Base-by-base conservation (phyloP, 2,888 invertebrate species). In the Leistus spinibarbis region DNA sequence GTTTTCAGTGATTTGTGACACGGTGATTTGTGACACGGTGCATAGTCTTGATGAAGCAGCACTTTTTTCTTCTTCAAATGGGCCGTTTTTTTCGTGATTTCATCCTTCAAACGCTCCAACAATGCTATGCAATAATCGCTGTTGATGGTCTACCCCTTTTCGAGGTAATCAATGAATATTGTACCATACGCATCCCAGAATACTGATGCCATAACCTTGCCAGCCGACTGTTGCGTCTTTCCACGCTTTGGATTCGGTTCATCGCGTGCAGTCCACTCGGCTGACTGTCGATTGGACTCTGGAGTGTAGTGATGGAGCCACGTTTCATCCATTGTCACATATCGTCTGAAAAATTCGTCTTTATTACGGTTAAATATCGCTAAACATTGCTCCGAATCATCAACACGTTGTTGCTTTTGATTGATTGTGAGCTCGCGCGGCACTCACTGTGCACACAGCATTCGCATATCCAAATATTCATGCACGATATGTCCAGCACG, bases 131-230 rank as follows among this genome's bases (percentile, higher is more conserved):
- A 80, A 74, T 80, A 79, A 40, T 77, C 76, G 9, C 77, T 78
- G 17, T 72, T 81, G 76, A 82, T 80, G 1, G 80, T 81, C 79
- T 78, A 80, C 54, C 80, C 80, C 69, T 82, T 81, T 77, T 81
- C 64, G 24, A 83, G 79, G 76, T 81, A 82, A 69, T 83, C 82
- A 64, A 81, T 81, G 75, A 78, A 77, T 4, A 83, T 77, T 9
- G 82, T 76, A 24, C 80, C 80, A 63, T 78, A 79, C 10, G 79
- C 70, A 81, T 83, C 81, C 81, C 81, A 82, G 77, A 83, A 82
- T 77, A 81, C 78, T 3, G 80, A 78, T 5, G 80, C 80, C 80
- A 83, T 79, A 64, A 81, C 78, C 76, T 82, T 82, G 17, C 79
- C 79, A 73, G 81, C 79, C 20, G 78, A 81, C 67, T 24, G 69